phyloP scores from a whole-genome alignment of 2,888 invertebrate species.

The Himalopsyche japonica region DNA sequence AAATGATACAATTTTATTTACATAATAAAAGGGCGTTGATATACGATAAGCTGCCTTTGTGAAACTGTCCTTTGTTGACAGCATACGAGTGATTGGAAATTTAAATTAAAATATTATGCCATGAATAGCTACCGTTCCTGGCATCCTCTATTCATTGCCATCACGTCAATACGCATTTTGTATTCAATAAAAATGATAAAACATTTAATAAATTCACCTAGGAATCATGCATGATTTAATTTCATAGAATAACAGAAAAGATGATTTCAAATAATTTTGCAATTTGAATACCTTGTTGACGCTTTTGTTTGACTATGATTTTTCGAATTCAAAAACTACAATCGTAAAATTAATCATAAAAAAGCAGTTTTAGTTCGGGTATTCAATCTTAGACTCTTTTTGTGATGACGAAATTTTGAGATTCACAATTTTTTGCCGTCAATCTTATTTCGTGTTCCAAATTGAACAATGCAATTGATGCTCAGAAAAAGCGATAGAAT shows the following conservation, averaged over 20 bases:
- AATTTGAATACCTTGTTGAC: no score
- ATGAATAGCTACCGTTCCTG: conserved; percentile 10
- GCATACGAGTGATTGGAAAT: conserved; percentile 25
- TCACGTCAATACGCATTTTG: conserved; percentile 13
- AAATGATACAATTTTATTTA: conserved; percentile 36
- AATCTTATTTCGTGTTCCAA: no score
- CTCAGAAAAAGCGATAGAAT: no score
- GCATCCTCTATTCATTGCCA: conserved; percentile 5
- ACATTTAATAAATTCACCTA: background rate
- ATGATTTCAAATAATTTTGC: background rate
- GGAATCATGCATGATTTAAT: background rate
- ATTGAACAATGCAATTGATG: no score
- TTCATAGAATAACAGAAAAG: background rate
- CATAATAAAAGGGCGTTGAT: conserved; percentile 35
- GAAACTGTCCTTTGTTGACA: conserved; percentile 21
- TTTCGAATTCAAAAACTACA: no score
- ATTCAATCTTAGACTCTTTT: no score
- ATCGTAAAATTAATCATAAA: no score
- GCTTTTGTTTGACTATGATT: no score
- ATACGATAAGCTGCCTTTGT: conserved; percentile 33
- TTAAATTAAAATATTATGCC: conserved; percentile 31
- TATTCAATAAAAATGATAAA: conserved; percentile 16
- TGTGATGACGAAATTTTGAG: no score
- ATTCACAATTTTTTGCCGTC: no score
- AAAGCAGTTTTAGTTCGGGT: no score